Evolutionary conservation across 2,797 vertebrate species (phyloP).

Genomic region (Morus bassanus): DNA sequence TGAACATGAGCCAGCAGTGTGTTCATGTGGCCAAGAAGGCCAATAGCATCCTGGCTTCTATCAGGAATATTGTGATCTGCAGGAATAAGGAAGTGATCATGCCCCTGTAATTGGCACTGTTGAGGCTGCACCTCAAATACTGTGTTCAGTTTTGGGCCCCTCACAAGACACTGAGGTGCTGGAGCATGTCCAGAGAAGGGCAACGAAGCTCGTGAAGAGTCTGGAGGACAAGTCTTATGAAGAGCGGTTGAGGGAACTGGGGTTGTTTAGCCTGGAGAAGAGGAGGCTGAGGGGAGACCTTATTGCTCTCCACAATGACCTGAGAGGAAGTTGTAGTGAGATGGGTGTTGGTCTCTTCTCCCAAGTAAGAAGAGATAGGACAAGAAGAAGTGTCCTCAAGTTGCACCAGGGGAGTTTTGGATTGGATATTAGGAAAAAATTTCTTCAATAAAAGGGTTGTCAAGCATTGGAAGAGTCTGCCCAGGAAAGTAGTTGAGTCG

Average conservation of each 20-base stretch:
- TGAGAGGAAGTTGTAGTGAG: neutral
- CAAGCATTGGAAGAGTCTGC: neutral
- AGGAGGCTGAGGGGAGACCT: neutral
- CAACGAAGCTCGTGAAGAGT: rapidly evolving
- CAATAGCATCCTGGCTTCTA: neutral
- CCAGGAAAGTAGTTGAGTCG: neutral
- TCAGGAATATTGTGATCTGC: neutral
- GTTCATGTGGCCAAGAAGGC: neutral
- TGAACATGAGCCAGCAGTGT: neutral
- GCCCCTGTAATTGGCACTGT: rapidly evolving
- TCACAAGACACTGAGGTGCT: neutral
- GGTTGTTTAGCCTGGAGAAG: neutral
- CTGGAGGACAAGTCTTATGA: neutral
- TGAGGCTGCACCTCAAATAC: rapidly evolving
- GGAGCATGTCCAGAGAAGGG: neutral
- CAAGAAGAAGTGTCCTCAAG: neutral
- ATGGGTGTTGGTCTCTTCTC: neutral
- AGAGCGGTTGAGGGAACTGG: neutral
- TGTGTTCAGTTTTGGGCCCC: neutral
- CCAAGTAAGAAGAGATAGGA: neutral
- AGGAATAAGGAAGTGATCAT: rapidly evolving
- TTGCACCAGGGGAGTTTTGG: neutral
- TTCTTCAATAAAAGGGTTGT: neutral
- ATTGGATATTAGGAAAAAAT: neutral
- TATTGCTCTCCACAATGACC: rapidly evolving